Percentiles rank a stretch among this genome's conserved stretches.
Conservation (phyloP, 2,888 invertebrate genomes). For the Dugesia japonica region DNA sequence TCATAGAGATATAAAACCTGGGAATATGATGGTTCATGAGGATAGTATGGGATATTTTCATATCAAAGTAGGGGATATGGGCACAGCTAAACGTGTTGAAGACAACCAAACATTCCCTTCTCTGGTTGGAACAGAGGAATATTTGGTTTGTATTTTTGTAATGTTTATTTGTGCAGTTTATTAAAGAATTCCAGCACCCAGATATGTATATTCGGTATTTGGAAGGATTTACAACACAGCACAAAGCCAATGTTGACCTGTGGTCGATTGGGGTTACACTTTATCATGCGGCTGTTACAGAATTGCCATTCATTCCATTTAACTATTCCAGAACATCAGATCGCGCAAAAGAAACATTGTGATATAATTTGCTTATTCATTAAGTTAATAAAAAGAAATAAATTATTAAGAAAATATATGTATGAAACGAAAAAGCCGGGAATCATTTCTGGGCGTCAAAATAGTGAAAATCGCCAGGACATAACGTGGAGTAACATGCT, state of each 20-base stretch:
- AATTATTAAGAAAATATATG: slow-evolving; percentile 3
- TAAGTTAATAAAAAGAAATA: too few relatives aligned
- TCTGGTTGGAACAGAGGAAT: slow-evolving; percentile 20
- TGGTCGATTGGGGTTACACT: slow-evolving; percentile 22
- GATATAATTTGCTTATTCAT: neutral
- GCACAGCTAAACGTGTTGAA: neutral
- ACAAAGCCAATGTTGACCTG: slow-evolving; percentile 8
- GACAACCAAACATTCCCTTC: neutral
- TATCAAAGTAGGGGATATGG: neutral
- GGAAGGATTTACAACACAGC: neutral
- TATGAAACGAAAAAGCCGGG: neutral
- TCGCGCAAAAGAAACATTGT: neutral
- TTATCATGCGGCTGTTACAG: neutral
- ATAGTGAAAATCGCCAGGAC: neutral
- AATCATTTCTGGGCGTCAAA: neutral
- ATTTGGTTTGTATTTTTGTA: neutral
- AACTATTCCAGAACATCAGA: neutral
- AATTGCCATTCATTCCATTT: neutral
- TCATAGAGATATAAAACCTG: slow-evolving; percentile 17
- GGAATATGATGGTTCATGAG: slow-evolving; percentile 16
- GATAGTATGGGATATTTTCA: neutral
- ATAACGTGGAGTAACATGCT: slow-evolving; percentile 1
- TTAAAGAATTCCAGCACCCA: neutral
- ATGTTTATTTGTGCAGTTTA: neutral
- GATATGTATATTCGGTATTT: slow-evolving; percentile 6